Percentiles rank a stretch among this genome's conserved stretches.
phyloP scores from a whole-genome alignment of 2,797 vertebrate genomes.

The Xyrichtys novacula region DNA sequence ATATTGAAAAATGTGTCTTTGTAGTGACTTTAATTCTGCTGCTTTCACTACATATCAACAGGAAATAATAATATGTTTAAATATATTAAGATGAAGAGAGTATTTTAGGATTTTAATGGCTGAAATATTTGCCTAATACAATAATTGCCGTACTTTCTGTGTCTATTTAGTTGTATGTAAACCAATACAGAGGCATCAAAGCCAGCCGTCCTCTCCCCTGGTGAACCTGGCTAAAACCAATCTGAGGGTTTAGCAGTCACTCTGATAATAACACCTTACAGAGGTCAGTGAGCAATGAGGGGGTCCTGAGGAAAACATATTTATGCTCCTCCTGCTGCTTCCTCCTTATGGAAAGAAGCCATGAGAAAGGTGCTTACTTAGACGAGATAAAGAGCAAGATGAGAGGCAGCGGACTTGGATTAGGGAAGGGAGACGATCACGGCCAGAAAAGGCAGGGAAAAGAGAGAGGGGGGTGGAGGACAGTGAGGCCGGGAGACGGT shows the following conservation, averaged over 20 bases:
- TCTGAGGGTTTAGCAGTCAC: constrained; percentile 70
- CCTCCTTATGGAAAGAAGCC: constrained; percentile 80
- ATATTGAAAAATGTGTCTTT: not conserved
- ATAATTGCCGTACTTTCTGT: constrained; percentile 21
- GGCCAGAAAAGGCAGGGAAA: constrained; percentile 85
- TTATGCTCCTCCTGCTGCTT: constrained; percentile 76
- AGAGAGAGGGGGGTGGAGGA: constrained; percentile 46
- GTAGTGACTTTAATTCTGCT: not conserved
- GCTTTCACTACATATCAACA: not conserved
- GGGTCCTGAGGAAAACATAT: constrained; percentile 74
- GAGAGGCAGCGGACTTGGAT: constrained; percentile 96
- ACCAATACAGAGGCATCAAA: constrained; percentile 68
- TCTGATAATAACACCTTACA: constrained; percentile 77
- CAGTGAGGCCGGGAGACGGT: constrained; percentile 78
- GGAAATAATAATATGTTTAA: not conserved
- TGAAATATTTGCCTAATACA: constrained; percentile 39
- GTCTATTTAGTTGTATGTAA: constrained; percentile 61
- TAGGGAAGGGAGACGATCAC: constrained; percentile 93
- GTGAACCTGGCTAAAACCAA: constrained; percentile 80
- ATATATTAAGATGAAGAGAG: constrained; percentile 1
- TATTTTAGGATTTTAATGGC: constrained; percentile 13
- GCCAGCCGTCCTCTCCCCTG: constrained; percentile 57
- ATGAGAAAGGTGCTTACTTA: constrained; percentile 94
- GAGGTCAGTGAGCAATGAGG: constrained; percentile 79
- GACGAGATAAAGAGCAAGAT: constrained; percentile 95